Evolutionary conservation across 1,140 invertebrate genomes (phyloP).

Genomic region (Amphibalanus amphitrite): DNA sequence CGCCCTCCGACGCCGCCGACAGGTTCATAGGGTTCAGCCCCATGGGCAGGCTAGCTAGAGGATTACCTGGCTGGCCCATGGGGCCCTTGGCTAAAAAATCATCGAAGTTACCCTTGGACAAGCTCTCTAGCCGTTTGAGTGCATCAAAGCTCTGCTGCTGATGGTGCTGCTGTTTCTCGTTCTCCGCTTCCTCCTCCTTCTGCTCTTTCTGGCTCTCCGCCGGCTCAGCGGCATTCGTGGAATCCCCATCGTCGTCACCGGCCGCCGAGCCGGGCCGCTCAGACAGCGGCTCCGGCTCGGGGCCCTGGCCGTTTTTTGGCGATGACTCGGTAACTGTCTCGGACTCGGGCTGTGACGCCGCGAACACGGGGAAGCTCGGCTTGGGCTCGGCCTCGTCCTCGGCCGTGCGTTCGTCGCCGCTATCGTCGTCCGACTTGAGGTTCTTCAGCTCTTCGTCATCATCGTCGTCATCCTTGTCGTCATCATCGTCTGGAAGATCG

Average conservation of each 20-base stretch:
- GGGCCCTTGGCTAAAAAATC: conserved; percentile 23
- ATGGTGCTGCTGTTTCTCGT: conserved; percentile 12
- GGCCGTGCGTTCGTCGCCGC: background rate
- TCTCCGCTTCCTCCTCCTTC: conserved; percentile 13
- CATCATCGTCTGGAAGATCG: conserved; percentile 28
- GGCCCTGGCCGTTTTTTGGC: background rate
- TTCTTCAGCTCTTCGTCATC: conserved; percentile 39
- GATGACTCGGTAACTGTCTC: background rate
- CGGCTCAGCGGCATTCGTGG: conserved; percentile 1
- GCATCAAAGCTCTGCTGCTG: conserved; percentile 35
- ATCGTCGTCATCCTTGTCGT: conserved; percentile 28
- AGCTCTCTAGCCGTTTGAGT: conserved; percentile 54
- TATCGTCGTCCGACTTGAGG: conserved; percentile 13
- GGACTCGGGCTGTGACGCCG: background rate
- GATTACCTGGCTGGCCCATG: background rate
- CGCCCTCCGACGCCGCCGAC: background rate
- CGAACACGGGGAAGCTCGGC: background rate
- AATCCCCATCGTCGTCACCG: background rate
- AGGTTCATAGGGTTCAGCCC: background rate
- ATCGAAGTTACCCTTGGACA: conserved; percentile 57
- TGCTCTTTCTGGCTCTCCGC: conserved; percentile 11
- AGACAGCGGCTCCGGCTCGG: background rate
- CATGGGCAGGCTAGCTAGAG: background rate
- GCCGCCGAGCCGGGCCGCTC: background rate
- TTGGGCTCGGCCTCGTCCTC: conserved; percentile 7